Percentiles rank a stretch among this genome's conserved stretches.
phyloP scores from a whole-genome alignment of 2,797 vertebrate species.

The Poeciliopsis turneri region DNA sequence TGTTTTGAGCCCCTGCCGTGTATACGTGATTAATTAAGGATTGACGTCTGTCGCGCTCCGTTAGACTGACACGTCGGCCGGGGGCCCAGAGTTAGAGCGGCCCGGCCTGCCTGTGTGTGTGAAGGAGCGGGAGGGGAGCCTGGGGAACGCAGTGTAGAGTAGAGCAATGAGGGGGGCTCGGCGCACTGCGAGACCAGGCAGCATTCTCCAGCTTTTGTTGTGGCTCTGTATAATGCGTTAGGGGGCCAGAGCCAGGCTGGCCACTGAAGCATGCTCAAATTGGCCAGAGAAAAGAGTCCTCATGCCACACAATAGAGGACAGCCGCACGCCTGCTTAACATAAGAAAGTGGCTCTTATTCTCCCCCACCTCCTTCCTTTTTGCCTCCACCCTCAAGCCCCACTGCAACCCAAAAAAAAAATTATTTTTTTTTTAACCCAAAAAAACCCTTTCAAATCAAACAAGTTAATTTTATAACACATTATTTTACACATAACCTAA shows the following conservation, averaged over 20 bases:
- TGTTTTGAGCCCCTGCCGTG: conserved; percentile 75
- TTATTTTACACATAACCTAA: background rate
- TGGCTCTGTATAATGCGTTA: conserved; percentile 77
- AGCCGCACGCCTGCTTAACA: conserved; percentile 83
- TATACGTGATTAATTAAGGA: conserved; percentile 82
- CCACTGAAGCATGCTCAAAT: conserved; percentile 82
- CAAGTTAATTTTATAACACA: background rate
- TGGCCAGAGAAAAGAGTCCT: conserved; percentile 83
- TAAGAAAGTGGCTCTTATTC: conserved; percentile 81
- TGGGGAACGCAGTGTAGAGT: conserved; percentile 72
- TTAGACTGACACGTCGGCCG: conserved; percentile 76
- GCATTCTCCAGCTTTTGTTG: conserved; percentile 82
- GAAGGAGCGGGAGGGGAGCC: conserved; percentile 72
- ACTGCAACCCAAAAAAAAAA: conserved; percentile 14
- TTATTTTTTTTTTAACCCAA: background rate
- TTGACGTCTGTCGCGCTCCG: conserved; percentile 75
- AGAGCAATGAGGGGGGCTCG: conserved; percentile 76
- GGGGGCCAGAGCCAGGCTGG: conserved; percentile 76
- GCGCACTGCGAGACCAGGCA: conserved; percentile 66
- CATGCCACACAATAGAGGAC: conserved; percentile 82
- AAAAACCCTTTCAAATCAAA: conserved; percentile 19
- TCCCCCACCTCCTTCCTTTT: conserved; percentile 58
- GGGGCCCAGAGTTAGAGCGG: conserved; percentile 64
- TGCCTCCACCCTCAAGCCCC: conserved; percentile 36
- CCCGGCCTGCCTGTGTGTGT: conserved; percentile 47